Evolutionary conservation across 2,888 invertebrate genomes (phyloP), one percentile per base, ranked within the genome.

Genomic region (Eupithecia abbreviata): DNA sequence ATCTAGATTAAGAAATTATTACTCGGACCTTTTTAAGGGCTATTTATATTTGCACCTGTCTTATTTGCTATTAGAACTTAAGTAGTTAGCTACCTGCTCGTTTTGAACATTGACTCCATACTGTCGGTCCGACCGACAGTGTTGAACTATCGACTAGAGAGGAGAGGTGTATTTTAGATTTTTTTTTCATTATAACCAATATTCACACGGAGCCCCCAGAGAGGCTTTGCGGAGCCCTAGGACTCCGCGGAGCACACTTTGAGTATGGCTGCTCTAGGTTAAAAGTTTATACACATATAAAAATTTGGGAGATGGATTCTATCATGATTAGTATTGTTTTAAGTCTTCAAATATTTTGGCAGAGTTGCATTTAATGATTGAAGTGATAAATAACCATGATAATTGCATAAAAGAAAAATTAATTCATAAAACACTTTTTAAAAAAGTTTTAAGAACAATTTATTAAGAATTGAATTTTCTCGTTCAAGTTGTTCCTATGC

Each of bases 1-100:
- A 62, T 62, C 62, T 62, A 62, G 62, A 62, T 62, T 62, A 62
- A 62, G 62, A 62, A 62, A 62, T 62, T 62, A 62, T 62, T 62
- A 30, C 62, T 62, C 62, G 62, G 62, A 62, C 62, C 62, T 62
- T 62, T 62, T 62, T 62, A 30, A 62, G 62, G 62, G 18, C 62
- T 62, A 62, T 62, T 62, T 62, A 62, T 62, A 62, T 62, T 62
- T 30, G 62, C 30, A 62, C 30, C 62, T 62, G 62, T 62, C 62
- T 62, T 62, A 62, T 62, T 62, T 62, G 62, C 62, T 62, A 62
- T 62, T 62, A 62, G 62, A 62, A 62, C 62, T 30, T 30, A 62
- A 30, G 62, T 30, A 30, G 30, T 30, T 30, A 30, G 30, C 30
- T 30, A 12, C 10, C 18, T 58, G n/a, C 49, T n/a, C n/a, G n/a